phyloP scores from a whole-genome alignment of 1,140 invertebrate species.

The Cepaea nemoralis region DNA sequence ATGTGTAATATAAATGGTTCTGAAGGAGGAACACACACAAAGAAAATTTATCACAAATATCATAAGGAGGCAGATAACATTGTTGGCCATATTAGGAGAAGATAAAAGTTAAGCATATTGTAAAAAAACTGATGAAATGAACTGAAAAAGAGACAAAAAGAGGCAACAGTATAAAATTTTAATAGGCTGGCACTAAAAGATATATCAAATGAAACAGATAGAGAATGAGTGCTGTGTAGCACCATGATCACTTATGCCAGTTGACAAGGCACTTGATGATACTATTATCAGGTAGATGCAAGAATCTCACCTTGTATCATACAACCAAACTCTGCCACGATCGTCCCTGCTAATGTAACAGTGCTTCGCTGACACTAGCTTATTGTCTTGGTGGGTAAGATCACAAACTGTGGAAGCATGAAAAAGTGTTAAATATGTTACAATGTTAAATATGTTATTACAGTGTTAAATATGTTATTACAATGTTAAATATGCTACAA shows the following conservation, averaged over 20 bases:
- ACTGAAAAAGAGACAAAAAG: background rate
- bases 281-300: background rate
- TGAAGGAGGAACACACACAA: no score
- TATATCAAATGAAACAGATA: no score
- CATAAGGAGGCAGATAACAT: no score
- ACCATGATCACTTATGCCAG: background rate
- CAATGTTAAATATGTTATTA: background rate
- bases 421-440: background rate
- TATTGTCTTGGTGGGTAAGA: slow-evolving; percentile 56
- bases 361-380: slow-evolving; percentile 64
- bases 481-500: background rate
- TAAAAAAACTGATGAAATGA: background rate
- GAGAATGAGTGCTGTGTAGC: no score
- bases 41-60: no score
- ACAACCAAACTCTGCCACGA: slow-evolving; percentile 55
- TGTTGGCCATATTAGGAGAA: background rate
- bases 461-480: no score
- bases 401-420: slow-evolving; percentile 57
- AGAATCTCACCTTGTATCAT: slow-evolving; percentile 60
- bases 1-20: no score
- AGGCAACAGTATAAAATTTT: background rate
- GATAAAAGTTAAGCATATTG: no score
- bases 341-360: slow-evolving; percentile 63
- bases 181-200: background rate
- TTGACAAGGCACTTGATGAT: background rate